Base-by-base conservation (phyloP, 2,888 invertebrate genomes). In the Arrhopalites spinosus region DNA sequence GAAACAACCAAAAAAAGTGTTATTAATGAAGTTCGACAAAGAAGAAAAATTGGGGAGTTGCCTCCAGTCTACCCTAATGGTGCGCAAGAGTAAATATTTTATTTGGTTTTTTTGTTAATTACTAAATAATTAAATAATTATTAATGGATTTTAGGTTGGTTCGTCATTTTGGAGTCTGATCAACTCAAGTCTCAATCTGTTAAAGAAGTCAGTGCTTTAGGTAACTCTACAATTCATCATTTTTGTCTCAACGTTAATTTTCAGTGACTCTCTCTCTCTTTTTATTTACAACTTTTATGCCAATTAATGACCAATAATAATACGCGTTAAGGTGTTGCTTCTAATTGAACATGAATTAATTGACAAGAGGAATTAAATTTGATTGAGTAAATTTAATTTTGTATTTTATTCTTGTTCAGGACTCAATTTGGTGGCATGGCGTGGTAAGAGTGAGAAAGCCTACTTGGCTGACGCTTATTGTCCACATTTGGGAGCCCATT, bases 401-500 rank as follows among this genome's bases (percentile, higher is more conserved):
- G n/a, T n/a, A n/a, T n/a, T n/a, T n/a, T n/a, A n/a, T n/a, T n/a
- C n/a, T n/a, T 2, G 20, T 77, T 8, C 83, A 91, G 91, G 91
- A 1, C 87, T 90, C 83, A 89, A 92, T 80, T 88, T 93, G 43
- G 91, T 91, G 50, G 88, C 93, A 0, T 93, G 93, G 30, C 85
- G 89, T 13, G 90, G 90, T 0, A 87, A 89, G 64, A 87, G 88
- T 50, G 91, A 91, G 0, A 82, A 87, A 2, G 90, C 90, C 0
- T 89, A 90, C 73, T 89, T 92, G 0, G 87, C 95, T 45, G 92
- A 95, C 85, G 94, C 95, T 0, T 94, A 94, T 84, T 96, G 96
- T 83, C 95, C 95, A 0, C 96, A 96, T 84, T 86, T 96, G 81
- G 96, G 96, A 0, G 95, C 96, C 0, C 93, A 95, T 84, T 86